phyloP scores from a whole-genome alignment of 2,888 invertebrate genomes.

The Orthosia cruda region DNA sequence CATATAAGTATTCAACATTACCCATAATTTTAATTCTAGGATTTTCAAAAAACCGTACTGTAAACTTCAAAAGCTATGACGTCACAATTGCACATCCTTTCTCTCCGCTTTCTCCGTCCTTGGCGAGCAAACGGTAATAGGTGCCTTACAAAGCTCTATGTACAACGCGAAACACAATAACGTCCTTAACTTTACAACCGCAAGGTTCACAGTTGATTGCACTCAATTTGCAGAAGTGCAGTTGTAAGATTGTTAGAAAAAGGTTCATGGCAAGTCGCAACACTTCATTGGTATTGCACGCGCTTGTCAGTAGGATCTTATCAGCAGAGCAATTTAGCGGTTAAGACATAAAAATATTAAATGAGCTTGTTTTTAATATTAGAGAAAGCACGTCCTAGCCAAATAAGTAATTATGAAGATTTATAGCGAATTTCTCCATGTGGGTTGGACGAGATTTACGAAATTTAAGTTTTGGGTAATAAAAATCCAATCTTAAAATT shows the following conservation, averaged over 20 bases:
- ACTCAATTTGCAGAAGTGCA: slow-evolving; percentile 32
- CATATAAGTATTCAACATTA: background rate
- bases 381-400: slow-evolving; percentile 65
- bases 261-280: slow-evolving; percentile 57
- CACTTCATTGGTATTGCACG: slow-evolving; percentile 68
- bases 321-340: slow-evolving; percentile 59
- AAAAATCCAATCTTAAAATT: background rate
- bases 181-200: slow-evolving; percentile 38
- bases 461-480: slow-evolving; percentile 16
- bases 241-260: slow-evolving; percentile 41
- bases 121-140: slow-evolving; percentile 80
- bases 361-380: slow-evolving; percentile 43
- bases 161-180: slow-evolving; percentile 36
- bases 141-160: slow-evolving; percentile 63
- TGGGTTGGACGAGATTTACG: slow-evolving; percentile 41
- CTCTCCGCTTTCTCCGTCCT: slow-evolving; percentile 90
- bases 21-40: background rate
- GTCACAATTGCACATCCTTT: slow-evolving; percentile 85
- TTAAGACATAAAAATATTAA: slow-evolving; percentile 50
- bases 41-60: slow-evolving; percentile 58
- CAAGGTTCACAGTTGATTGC: slow-evolving; percentile 60
- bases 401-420: slow-evolving; percentile 54
- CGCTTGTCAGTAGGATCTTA: slow-evolving; percentile 61
- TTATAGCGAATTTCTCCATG: slow-evolving; percentile 61
- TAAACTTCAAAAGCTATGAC: slow-evolving; percentile 71